phyloP scores from a whole-genome alignment of 2,113 vertebrate genomes.

The Xenus cinereus region DNA sequence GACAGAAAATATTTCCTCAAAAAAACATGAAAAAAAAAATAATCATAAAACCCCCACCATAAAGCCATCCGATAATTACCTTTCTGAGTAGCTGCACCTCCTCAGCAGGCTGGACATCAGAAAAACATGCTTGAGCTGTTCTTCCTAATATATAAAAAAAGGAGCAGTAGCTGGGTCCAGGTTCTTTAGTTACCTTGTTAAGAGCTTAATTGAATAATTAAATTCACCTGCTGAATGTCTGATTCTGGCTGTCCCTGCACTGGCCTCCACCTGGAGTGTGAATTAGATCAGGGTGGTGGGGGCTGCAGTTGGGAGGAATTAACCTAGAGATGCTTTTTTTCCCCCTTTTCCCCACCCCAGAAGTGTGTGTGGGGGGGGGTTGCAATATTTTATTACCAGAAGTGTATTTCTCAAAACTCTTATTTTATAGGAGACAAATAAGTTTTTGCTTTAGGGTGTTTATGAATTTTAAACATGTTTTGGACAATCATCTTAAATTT shows the following conservation, averaged over 20 bases:
- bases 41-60: fast-evolving
- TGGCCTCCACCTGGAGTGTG: not conserved
- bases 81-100: not conserved
- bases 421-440: not conserved
- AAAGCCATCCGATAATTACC: not conserved
- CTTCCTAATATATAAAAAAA: not conserved
- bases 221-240: not conserved
- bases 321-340: not conserved
- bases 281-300: not conserved
- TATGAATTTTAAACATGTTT: not conserved
- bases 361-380: not conserved
- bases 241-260: not conserved
- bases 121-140: not conserved
- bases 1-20: not conserved
- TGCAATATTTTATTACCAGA: not conserved
- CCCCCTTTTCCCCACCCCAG: too few relatives aligned
- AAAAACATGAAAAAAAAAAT: not conserved
- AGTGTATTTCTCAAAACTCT: not conserved
- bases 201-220: not conserved
- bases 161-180: not conserved
- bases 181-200: not conserved
- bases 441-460: not conserved
- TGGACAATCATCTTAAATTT: not conserved
- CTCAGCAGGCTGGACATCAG: not conserved
- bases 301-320: not conserved